These are phyloP conservation scores for Luidia sarsii DNA, from an alignment of 53 echinoderm and acorn worm genomes.

Conservation along the genomic window DNA sequence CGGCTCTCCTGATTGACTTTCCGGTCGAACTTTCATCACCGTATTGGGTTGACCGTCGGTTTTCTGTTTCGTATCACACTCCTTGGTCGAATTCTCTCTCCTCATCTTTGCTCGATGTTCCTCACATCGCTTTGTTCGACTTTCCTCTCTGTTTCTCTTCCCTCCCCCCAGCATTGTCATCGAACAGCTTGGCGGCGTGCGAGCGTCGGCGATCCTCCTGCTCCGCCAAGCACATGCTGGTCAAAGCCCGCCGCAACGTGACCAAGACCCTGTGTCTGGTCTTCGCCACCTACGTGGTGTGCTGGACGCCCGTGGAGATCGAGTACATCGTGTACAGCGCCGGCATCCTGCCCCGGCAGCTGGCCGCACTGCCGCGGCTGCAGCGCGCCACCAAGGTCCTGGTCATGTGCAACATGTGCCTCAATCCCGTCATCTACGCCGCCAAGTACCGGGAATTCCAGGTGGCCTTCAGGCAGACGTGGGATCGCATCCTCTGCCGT, in stretches of 20 bases:
- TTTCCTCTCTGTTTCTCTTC: not conserved
- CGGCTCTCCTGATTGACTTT: no score
- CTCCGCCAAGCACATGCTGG: slow-evolving; percentile 38
- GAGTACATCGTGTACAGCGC: slow-evolving; percentile 52
- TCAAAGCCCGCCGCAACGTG: slow-evolving; percentile 52
- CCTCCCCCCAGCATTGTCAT: not conserved
- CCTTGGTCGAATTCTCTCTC: not conserved
- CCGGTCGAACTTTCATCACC: no score
- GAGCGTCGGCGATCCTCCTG: not conserved
- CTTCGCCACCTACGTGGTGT: slow-evolving; percentile 54
- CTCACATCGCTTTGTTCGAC: no score
- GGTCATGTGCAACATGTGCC: slow-evolving; percentile 48
- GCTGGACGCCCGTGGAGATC: slow-evolving; percentile 61
- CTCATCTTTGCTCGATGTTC: no score
- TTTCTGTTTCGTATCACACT: no score
- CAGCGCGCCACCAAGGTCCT: slow-evolving; percentile 33
- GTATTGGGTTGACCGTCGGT: no score
- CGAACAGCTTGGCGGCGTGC: not conserved
- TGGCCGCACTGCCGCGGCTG: not conserved
- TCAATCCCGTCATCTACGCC: slow-evolving; percentile 53
- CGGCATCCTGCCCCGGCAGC: not conserved
- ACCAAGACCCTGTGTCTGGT: slow-evolving; percentile 56
- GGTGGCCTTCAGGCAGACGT: slow-evolving; percentile 19
- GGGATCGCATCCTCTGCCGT: slow-evolving; percentile 16
- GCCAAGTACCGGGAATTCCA: slow-evolving; percentile 45